phyloP scores from a whole-genome alignment of 2,888 invertebrate genomes.

The Eupithecia vulgata region DNA sequence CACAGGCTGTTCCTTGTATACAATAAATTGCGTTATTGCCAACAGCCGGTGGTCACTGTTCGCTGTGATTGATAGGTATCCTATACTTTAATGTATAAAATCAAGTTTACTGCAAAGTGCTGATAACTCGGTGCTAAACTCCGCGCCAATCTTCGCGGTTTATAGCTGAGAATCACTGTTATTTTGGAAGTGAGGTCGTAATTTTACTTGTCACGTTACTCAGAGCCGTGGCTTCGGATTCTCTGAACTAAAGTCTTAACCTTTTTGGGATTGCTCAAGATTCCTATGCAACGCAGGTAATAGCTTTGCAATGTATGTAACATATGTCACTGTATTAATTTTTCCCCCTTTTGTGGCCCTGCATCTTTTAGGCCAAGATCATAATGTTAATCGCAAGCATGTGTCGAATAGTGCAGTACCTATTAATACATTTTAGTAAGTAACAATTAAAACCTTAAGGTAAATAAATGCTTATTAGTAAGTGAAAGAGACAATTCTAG shows the following conservation, averaged over 20 bases:
- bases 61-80: conserved; percentile 45
- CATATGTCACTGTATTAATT: background rate
- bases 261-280: conserved; percentile 31
- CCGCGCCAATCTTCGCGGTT: conserved; percentile 28
- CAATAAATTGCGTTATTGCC: conserved; percentile 45
- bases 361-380: background rate
- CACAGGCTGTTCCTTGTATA: conserved; percentile 18
- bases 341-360: conserved; percentile 10
- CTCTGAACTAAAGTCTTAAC: conserved; percentile 28
- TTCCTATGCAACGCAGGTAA: conserved; percentile 16
- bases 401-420: background rate
- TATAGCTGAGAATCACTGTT: conserved; percentile 32
- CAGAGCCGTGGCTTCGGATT: conserved; percentile 28
- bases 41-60: conserved; percentile 38
- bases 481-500: background rate
- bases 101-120: conserved; percentile 41
- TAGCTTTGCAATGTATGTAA: conserved; percentile 9
- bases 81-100: conserved; percentile 41
- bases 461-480: background rate
- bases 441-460: background rate
- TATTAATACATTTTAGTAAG: background rate
- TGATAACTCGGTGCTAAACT: conserved; percentile 33
- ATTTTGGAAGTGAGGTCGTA: conserved; percentile 32
- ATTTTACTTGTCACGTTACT: conserved; percentile 31
- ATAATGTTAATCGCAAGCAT: background rate